Base-by-base conservation (phyloP, 2,888 invertebrate species). In the Ornithoptera alexandrae region DNA sequence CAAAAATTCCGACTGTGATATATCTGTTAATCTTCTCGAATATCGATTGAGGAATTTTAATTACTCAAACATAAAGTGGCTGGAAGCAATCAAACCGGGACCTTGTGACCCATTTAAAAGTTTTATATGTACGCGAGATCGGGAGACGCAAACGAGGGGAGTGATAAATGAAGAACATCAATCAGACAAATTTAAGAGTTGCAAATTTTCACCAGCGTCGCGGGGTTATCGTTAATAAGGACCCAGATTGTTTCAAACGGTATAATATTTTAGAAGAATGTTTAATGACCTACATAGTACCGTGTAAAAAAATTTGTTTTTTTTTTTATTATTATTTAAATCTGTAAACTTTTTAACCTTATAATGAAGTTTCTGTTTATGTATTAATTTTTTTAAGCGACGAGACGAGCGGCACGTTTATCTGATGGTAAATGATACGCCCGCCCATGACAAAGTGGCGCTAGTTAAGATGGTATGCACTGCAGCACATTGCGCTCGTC, bases 21-120 rank as follows among this genome's bases (percentile, higher is more conserved):
- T 62, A 62, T 24, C 50, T 12, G 30, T 67, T 66, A 64, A 74
- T 71, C 72, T 59, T 56, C 36, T 70, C 36, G 70, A 67, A 77
- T 82, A 90, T 90, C 86, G 89, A 90, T 88, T 83, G 78, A 75
- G 74, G 79, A 83, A 84, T 89, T 90, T 90, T 90, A 90, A 92
- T 91, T 90, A 89, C 84, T 85, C 81, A 81, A 86, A 83, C 81
- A 82, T 81, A 79, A 81, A 85, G 80, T 80, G 79, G 75, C 76
- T 77, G 77, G 81, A 77, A 82, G 88, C 83, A 89, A 90, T 89
- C 87, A 86, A 83, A 81, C 79, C 77, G 81, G 82, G 86, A 89
- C 90, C 90, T 85, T 87, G 88, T 92, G 92, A 92, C 92, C 92
- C 80, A 91, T 92, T 92, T 84, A 92, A 91, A 91, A 91, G 88